Evolutionary conservation across 2,797 vertebrate species (phyloP).

Genomic region (Myioborus miniatus): DNA sequence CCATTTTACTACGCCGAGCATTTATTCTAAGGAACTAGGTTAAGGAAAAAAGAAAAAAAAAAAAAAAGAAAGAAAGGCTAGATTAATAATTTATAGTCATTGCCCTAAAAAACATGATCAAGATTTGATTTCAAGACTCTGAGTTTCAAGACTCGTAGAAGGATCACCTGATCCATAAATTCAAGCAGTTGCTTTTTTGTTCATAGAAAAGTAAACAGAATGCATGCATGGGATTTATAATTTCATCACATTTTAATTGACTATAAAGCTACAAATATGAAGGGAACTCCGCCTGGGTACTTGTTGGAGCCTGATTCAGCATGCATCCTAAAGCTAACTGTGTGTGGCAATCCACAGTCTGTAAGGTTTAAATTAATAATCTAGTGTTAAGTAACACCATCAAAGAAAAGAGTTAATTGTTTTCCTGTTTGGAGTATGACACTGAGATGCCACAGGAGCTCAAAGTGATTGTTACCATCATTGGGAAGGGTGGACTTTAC

Average conservation of each 20-base stretch:
- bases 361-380: constrained; percentile 77
- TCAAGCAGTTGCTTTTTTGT: neutral
- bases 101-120: neutral
- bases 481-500: constrained; percentile 27
- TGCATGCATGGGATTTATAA: constrained; percentile 2
- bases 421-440: constrained; percentile 68
- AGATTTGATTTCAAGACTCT: neutral
- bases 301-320: constrained; percentile 61
- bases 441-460: constrained; percentile 35
- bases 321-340: constrained; percentile 61
- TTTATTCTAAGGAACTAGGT: neutral
- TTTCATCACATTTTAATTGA: constrained; percentile 66
- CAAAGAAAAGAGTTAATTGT: constrained; percentile 76
- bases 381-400: constrained; percentile 70
- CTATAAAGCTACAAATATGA: constrained; percentile 53
- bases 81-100: constrained; percentile 18
- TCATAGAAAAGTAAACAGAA: constrained; percentile 28
- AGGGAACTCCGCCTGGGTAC: constrained; percentile 30
- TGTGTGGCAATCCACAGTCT: constrained; percentile 61
- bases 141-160: neutral
- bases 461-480: constrained; percentile 27
- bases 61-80: neutral
- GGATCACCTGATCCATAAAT: neutral
- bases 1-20: constrained; percentile 56
- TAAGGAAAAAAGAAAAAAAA: neutral